Percentiles rank a stretch among this genome's conserved stretches.
Evolutionary conservation across 92 coral and sea anemone genomes (phyloP).

Genomic region (Actinostola sp.): DNA sequence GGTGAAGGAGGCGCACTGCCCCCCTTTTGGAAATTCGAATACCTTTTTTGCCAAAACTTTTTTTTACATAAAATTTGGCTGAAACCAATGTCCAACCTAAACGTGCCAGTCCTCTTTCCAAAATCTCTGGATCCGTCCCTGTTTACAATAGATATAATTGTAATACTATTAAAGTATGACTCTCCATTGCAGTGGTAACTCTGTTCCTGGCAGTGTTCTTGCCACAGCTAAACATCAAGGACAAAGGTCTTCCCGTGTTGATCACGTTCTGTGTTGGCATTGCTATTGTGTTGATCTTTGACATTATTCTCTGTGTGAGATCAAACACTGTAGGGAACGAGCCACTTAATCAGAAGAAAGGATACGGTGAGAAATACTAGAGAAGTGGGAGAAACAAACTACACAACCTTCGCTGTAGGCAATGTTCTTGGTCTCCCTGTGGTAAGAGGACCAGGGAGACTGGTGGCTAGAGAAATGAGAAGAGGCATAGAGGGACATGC

Average conservation of each 20-base stretch:
- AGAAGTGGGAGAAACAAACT: no score
- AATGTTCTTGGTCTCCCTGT: no score
- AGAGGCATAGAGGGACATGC: no score
- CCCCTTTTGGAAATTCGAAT: no score
- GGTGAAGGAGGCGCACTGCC: no score
- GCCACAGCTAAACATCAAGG: constrained; percentile 29
- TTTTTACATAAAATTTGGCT: no score
- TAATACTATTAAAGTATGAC: neutral
- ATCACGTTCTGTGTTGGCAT: constrained; percentile 69
- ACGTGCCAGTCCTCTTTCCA: no score
- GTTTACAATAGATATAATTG: neutral
- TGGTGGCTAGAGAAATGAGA: no score
- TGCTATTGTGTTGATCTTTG: constrained; percentile 59
- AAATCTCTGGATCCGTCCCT: neutral
- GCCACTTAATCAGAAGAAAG: neutral
- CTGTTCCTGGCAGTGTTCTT: constrained; percentile 70
- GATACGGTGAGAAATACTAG: neutral
- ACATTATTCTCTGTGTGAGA: constrained; percentile 26
- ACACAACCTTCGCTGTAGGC: no score
- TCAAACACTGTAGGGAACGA: neutral
- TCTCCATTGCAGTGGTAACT: constrained; percentile 52
- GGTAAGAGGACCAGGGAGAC: no score
- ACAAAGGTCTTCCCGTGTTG: constrained; percentile 55
- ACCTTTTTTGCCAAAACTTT: no score
- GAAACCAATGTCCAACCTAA: no score